Evolutionary conservation across 2,888 invertebrate genomes (phyloP), one percentile per base, ranked within the genome.

Genomic region (Coremacera marginata): DNA sequence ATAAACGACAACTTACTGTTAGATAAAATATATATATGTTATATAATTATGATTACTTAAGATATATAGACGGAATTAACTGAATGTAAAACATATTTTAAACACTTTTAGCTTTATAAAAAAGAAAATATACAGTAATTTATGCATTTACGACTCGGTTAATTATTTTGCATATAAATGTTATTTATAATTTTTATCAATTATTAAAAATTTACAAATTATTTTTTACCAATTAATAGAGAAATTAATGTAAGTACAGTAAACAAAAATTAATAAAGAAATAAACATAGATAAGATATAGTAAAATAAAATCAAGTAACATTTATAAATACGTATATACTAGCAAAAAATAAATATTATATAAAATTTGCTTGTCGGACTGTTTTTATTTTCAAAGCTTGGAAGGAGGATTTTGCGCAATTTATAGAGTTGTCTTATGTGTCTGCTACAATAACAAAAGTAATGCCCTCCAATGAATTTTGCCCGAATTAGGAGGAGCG

Each of bases 401-500:
- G 70, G 37, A 78, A 68, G 25, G 19, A 83, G 81, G 86, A 84
- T 86, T 85, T 81, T 84, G 84, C 85, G 85, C 85, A 85, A 80
- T 82, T 85, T 83, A 31, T 27, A 62, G 16, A 52, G 9, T 16
- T 27, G 27, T 22, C 25, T 25, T 5, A 19, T 8, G 9, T 25
- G 3, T 3, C n/a, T 31, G 85, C 19, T 37, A 34, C 16, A 31
- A 31, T 34, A 34, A 25, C 27, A 63, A 19, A 34, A 31, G 37
- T 37, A 37, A 37, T 37, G 37, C 37, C 37, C 37, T 37, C 37
- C 5, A 37, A 37, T 37, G 37, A 8, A 37, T 57, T 57, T 19
- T 22, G 34, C 31, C 27, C 14, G 16, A 70, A 25, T 70, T 70
- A 70, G 70, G 55, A 70, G 70, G 70, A 70, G 70, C 55, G n/a